Evolutionary conservation across 2,113 vertebrate genomes (phyloP), one percentile per base, ranked within the genome.

Genomic region (Ophthalmolycus amberensis): DNA sequence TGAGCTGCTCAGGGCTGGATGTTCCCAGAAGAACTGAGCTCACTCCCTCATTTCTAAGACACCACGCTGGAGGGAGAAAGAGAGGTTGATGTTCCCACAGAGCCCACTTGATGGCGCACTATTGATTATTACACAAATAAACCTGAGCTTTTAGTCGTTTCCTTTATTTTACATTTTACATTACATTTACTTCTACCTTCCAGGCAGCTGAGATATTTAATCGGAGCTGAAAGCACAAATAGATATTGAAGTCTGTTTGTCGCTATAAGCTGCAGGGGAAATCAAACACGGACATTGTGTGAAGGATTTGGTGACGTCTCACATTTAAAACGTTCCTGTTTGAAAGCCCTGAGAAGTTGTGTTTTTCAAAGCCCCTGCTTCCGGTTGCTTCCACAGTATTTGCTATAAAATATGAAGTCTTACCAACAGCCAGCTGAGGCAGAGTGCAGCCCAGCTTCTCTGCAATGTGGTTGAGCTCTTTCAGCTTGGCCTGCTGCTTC

Each of bases 11-110:
- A 0, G 97, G 97, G 91, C 96, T 99, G 82, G 98, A 99, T 3
- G 97, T 97, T 90, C 98, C 98, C 79, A 99, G 90, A 0, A 99
- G 96, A 44, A 99, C 98, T 0, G 98, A 99, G 83, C 98, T 99
- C 90, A 99, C 98, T 0, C 98, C 98, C 88, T 99, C 98, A 0
- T 98, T 99, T 81, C 98, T 95, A 89, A 99, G 94, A 91, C 98
- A 99, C 98, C 98, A 99, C 0, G 98, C 98, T 99, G 92, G 20
- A 84, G 29, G 76, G 1, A 65, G 12, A 76, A 16, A 63, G 14
- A 82, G 9, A 70, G 58, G 18, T 16, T 59, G 69, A 20, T 40
- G 29, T 83, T 83, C 59, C 73, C 27, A 48, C 0, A 25, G n/a
- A 22, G 42, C 0, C 74, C 80, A 83, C 79, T 59, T n/a, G 82